These are phyloP conservation scores for Acleris emargana DNA, from an alignment of 2,888 invertebrate species.

Conservation along the genomic window DNA sequence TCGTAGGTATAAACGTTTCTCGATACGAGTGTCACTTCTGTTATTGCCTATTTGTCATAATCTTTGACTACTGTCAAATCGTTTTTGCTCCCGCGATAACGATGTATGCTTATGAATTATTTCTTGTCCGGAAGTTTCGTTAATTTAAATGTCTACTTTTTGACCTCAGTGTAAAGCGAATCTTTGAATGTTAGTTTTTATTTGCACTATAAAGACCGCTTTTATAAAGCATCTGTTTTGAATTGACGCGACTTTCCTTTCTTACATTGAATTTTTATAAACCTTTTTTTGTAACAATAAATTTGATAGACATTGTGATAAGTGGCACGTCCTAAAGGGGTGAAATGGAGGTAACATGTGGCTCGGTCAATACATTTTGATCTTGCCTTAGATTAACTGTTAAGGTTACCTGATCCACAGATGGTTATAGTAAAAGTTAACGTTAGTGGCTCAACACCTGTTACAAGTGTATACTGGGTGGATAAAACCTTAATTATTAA, in stretches of 20 bases:
- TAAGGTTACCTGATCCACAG: too few species aligned
- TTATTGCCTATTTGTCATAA: too few species aligned
- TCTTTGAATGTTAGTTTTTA: background rate
- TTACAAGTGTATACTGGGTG: too few species aligned
- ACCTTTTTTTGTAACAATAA: constrained; percentile 29
- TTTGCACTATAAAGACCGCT: background rate
- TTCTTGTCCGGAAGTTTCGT: constrained; percentile 3
- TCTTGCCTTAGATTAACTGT: too few species aligned
- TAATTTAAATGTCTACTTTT: background rate
- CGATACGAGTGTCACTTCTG: too few species aligned
- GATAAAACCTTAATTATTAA: too few species aligned
- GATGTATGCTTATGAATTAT: constrained; percentile 13
- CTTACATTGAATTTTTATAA: constrained; percentile 6
- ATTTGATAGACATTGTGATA: constrained; percentile 20
- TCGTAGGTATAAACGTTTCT: too few species aligned
- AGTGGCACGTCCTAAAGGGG: constrained; percentile 9
- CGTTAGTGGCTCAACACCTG: too few species aligned
- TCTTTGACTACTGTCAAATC: too few species aligned
- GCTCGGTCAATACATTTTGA: background rate
- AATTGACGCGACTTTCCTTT: background rate
- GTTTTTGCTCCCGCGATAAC: too few species aligned
- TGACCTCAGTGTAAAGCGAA: too few species aligned
- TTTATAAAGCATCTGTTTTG: background rate
- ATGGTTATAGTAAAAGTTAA: too few species aligned
- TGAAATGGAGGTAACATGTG: background rate